Evolutionary conservation across 2,113 vertebrate species (phyloP).

Genomic region (Pelusios castaneus): DNA sequence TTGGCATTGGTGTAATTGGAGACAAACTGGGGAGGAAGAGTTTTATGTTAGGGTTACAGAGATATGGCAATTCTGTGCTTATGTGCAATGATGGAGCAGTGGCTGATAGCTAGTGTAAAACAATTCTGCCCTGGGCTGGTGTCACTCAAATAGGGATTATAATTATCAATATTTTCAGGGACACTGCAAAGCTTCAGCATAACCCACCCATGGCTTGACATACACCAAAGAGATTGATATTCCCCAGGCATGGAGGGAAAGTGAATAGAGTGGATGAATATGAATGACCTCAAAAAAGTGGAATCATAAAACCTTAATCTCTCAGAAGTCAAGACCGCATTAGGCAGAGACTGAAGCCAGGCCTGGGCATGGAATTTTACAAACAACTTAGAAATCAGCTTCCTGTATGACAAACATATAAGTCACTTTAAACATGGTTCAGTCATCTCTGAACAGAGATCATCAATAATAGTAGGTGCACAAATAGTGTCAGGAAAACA

Average conservation of each 20-base stretch:
- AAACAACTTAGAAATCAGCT: neutral
- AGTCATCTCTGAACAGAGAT: neutral
- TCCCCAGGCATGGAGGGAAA: rapidly evolving
- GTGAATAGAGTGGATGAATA: neutral
- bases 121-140: neutral
- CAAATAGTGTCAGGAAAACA: neutral
- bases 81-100: neutral
- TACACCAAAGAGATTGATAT: neutral
- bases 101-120: neutral
- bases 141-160: neutral
- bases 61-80: neutral
- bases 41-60: neutral
- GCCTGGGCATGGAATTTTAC: neutral
- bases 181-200: neutral
- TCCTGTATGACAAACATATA: neutral
- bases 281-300: neutral
- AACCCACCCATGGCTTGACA: neutral
- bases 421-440: neutral
- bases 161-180: neutral
- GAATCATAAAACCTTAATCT: neutral
- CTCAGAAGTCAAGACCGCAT: neutral
- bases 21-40: rapidly evolving
- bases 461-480: neutral
- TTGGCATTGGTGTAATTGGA: neutral
- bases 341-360: neutral